Evolutionary conservation across 2,888 invertebrate genomes (phyloP).

Genomic region (Meteorus cinctellus): DNA sequence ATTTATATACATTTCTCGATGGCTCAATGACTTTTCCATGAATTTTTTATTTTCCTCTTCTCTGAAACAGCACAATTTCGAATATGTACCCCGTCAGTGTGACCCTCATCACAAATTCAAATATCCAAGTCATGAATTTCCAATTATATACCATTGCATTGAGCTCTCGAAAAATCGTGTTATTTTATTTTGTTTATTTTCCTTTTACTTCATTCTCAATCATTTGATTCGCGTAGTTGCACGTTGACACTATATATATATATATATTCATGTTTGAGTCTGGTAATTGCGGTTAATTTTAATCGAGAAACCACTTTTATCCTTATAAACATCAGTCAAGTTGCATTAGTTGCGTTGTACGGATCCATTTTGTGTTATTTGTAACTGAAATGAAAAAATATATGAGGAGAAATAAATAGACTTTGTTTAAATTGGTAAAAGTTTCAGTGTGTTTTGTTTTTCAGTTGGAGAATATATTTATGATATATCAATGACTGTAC

Average conservation of each 20-base stretch:
- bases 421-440: too few species aligned
- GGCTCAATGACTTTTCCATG: not conserved
- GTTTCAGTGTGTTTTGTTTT: too few species aligned
- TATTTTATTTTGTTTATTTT: slow-evolving; percentile 33
- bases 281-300: slow-evolving; percentile 70
- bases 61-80: not conserved
- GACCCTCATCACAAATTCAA: not conserved
- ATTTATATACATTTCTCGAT: not conserved
- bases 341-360: slow-evolving; percentile 13
- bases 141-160: slow-evolving; percentile 36
- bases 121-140: slow-evolving; percentile 22
- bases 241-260: slow-evolving; percentile 24
- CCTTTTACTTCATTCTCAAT: slow-evolving; percentile 23
- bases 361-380: not conserved
- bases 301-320: slow-evolving; percentile 49
- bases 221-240: slow-evolving; percentile 13
- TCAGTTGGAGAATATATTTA: too few species aligned
- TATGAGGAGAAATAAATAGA: not conserved
- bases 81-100: slow-evolving; percentile 9
- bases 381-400: slow-evolving; percentile 2
- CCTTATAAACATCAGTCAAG: slow-evolving; percentile 25
- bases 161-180: slow-evolving; percentile 35
- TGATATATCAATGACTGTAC: not conserved
- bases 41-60: slow-evolving; percentile 1
- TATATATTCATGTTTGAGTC: slow-evolving; percentile 30